phyloP scores from a whole-genome alignment of 2,888 invertebrate genomes.

The Hirtodrosophila histrioides region DNA sequence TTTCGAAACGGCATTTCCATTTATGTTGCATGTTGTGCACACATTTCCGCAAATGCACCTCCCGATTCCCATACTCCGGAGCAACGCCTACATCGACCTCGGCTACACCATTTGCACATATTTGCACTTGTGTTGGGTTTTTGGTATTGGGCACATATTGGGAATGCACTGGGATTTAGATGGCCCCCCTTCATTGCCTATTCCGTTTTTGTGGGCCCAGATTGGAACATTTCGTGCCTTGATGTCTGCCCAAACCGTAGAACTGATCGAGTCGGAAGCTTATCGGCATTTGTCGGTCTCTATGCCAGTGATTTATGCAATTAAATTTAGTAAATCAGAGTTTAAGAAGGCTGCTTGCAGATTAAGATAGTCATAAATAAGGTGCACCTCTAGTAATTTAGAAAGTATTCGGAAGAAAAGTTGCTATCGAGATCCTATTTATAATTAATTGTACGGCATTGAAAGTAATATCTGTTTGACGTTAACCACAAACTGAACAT shows the following conservation, averaged over 20 bases:
- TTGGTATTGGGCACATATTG: conserved; percentile 54
- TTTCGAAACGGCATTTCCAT: conserved; percentile 77
- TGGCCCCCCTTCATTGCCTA: conserved; percentile 35
- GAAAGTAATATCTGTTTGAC: too few relatives aligned
- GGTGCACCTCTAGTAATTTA: neutral
- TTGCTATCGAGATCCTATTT: neutral
- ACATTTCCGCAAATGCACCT: conserved; percentile 77
- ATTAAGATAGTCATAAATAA: neutral
- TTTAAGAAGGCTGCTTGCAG: neutral
- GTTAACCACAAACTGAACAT: too few relatives aligned
- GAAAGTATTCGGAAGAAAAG: neutral
- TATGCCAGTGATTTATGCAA: conserved; percentile 45
- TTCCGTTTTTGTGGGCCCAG: conserved; percentile 59
- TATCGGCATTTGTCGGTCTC: conserved; percentile 34
- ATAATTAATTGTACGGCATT: neutral
- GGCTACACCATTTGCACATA: conserved; percentile 53
- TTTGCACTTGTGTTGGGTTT: conserved; percentile 50
- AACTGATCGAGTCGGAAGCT: conserved; percentile 42
- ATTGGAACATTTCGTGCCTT: conserved; percentile 55
- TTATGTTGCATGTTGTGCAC: conserved; percentile 80
- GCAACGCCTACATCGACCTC: conserved; percentile 36
- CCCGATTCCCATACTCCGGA: neutral
- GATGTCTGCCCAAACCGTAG: conserved; percentile 30
- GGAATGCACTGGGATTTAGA: conserved; percentile 47
- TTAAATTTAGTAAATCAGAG: conserved; percentile 3